Percentiles rank a stretch among this genome's conserved stretches.
Conservation (phyloP, 2,888 invertebrate species). For the Listrodromus nycthemerus region DNA sequence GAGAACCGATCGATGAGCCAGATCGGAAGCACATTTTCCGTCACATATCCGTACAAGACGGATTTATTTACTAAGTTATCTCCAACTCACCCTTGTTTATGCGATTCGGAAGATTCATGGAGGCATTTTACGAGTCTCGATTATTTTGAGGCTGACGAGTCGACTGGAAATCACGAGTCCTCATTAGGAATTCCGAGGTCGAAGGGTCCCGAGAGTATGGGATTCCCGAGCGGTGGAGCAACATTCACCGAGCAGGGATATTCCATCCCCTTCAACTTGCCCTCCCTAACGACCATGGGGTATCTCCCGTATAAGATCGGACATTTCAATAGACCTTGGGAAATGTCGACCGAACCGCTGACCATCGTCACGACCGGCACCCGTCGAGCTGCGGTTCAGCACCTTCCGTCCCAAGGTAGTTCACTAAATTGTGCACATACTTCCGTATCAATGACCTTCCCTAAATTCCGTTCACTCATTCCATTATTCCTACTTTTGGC, state of each 20-base stretch:
- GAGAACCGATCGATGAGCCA: not conserved
- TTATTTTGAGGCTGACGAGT: slow-evolving; percentile 67
- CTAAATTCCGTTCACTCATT: slow-evolving; percentile 59
- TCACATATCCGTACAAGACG: slow-evolving; percentile 8
- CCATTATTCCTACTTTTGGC: slow-evolving; percentile 64
- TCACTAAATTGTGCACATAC: slow-evolving; percentile 49
- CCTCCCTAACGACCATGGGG: slow-evolving; percentile 72
- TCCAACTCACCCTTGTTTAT: slow-evolving; percentile 17
- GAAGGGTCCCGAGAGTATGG: slow-evolving; percentile 69
- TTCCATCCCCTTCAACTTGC: slow-evolving; percentile 67
- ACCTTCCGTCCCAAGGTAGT: slow-evolving; percentile 69
- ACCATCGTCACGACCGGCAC: slow-evolving; percentile 61
- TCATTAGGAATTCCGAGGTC: slow-evolving; percentile 81
- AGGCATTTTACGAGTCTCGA: slow-evolving; percentile 62
- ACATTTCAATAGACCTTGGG: slow-evolving; percentile 83
- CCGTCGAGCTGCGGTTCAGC: slow-evolving; percentile 72
- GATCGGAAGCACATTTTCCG: too few relatives aligned
- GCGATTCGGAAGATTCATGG: slow-evolving; percentile 43
- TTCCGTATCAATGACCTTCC: slow-evolving; percentile 57
- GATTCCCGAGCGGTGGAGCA: slow-evolving; percentile 32
- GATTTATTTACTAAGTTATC: slow-evolving; percentile 25
- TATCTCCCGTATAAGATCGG: slow-evolving; percentile 77
- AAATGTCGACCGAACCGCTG: slow-evolving; percentile 69
- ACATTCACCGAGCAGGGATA: slow-evolving; percentile 44
- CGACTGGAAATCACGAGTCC: slow-evolving; percentile 77